Percentiles rank a stretch among this genome's conserved stretches.
phyloP scores from a whole-genome alignment of 2,113 vertebrate genomes.

The Microcebus griseorufus region DNA sequence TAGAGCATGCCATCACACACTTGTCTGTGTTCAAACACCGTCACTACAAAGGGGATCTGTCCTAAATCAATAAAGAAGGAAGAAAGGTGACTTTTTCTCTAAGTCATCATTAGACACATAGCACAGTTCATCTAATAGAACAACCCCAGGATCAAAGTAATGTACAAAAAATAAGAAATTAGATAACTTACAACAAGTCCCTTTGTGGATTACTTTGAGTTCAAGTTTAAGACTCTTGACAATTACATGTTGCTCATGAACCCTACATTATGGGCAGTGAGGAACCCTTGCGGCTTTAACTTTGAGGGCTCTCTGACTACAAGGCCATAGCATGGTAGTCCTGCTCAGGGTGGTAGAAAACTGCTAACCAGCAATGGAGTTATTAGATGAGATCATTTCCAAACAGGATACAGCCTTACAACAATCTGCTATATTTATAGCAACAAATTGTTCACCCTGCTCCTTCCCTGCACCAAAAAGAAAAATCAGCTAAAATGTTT shows the following conservation, averaged over 20 bases:
- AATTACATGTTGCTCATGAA: neutral
- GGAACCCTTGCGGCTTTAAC: neutral
- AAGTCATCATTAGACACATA: neutral
- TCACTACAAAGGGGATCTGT: neutral
- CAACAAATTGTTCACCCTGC: constrained; percentile 41
- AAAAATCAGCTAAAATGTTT: constrained; percentile 19
- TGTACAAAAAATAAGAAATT: neutral
- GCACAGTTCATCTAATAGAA: neutral
- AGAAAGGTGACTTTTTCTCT: neutral
- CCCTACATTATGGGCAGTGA: neutral
- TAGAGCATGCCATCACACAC: neutral
- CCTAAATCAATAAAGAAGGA: neutral
- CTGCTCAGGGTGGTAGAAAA: constrained; percentile 61
- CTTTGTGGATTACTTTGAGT: neutral
- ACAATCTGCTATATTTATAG: constrained; percentile 84
- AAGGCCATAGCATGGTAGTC: constrained; percentile 12
- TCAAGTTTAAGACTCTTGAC: neutral
- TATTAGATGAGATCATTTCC: constrained; percentile 83
- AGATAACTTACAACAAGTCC: neutral
- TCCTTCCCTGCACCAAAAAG: neutral
- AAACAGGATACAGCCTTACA: constrained; percentile 86
- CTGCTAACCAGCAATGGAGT: constrained; percentile 82
- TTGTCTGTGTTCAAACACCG: neutral
- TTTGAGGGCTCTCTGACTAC: constrained; percentile 42
- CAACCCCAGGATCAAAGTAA: neutral